phyloP scores from a whole-genome alignment of 2,888 invertebrate species.

The Eupithecia dodoneata region DNA sequence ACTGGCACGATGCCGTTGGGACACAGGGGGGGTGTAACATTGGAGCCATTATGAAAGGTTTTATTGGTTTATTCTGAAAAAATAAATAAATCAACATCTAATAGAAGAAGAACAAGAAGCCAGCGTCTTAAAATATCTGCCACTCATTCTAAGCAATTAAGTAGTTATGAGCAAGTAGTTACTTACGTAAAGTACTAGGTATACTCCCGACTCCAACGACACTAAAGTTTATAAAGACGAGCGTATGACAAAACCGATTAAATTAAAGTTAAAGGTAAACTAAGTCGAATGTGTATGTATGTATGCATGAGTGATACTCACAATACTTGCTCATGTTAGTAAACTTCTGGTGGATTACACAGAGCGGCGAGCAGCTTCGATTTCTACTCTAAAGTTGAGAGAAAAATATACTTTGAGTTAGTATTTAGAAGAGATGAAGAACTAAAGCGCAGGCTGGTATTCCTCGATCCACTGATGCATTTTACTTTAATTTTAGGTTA shows the following conservation, averaged over 20 bases:
- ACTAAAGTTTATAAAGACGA: slow-evolving; percentile 21
- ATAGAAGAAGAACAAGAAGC: slow-evolving; percentile 53
- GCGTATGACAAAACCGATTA: slow-evolving; percentile 19
- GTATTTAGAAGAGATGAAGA: slow-evolving; percentile 47
- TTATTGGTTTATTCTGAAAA: slow-evolving; percentile 55
- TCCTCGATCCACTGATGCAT: neutral
- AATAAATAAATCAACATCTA: slow-evolving; percentile 13
- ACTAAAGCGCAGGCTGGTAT: slow-evolving; percentile 42
- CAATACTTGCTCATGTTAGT: slow-evolving; percentile 69
- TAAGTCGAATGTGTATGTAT: slow-evolving; percentile 17
- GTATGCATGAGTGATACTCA: slow-evolving; percentile 62
- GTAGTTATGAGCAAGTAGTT: slow-evolving; percentile 35
- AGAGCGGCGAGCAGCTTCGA: slow-evolving; percentile 62
- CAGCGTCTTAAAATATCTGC: slow-evolving; percentile 59
- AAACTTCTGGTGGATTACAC: slow-evolving; percentile 59
- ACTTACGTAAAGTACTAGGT: slow-evolving; percentile 48
- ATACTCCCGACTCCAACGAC: slow-evolving; percentile 33
- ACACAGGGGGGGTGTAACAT: slow-evolving; percentile 73
- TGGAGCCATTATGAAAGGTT: slow-evolving; percentile 61
- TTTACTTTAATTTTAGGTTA: neutral
- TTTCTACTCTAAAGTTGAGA: slow-evolving; percentile 70
- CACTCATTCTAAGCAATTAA: slow-evolving; percentile 54
- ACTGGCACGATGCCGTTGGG: slow-evolving; percentile 69
- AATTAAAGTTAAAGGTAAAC: neutral
- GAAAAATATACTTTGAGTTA: slow-evolving; percentile 57